A percentile compares a stretch with the other conserved stretches of the same genome.
These are phyloP conservation scores for Pocota personata DNA, from an alignment of 2,888 invertebrate species.

Conservation along the genomic window DNA sequence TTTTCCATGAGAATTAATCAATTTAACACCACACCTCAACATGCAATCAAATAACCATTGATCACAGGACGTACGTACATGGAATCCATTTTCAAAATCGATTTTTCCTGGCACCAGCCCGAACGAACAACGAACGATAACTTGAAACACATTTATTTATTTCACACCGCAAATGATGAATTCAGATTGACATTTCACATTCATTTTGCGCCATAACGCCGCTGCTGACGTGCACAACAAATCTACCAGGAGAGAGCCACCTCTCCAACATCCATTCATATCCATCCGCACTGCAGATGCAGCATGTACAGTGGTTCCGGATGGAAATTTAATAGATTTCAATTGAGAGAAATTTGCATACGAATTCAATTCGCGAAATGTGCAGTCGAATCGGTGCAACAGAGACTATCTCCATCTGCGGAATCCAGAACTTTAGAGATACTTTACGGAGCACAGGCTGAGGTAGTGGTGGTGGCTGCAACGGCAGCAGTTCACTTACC, in stretches of 20 bases:
- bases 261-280: constrained; percentile 8
- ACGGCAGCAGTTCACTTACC: constrained; percentile 51
- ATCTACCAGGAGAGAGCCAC: constrained; percentile 34
- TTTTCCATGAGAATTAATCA: constrained; percentile 56
- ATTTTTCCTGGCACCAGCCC: constrained; percentile 26
- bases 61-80: constrained; percentile 40
- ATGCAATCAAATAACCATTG: constrained; percentile 37
- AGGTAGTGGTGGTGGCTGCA: constrained; percentile 10
- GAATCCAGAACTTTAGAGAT: constrained; percentile 29
- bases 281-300: constrained; percentile 8
- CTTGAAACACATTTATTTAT: constrained; percentile 69
- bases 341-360: constrained; percentile 72
- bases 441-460: constrained; percentile 12
- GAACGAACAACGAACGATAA: constrained; percentile 19
- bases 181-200: constrained; percentile 73
- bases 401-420: neutral
- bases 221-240: constrained; percentile 64
- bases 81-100: constrained; percentile 16
- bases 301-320: constrained; percentile 28
- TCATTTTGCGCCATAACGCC: constrained; percentile 38
- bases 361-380: constrained; percentile 60
- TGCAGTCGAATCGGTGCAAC: constrained; percentile 29
- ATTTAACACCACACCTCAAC: constrained; percentile 58
- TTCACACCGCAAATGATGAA: constrained; percentile 73
- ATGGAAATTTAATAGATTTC: constrained; percentile 69